Percentiles rank a stretch among this genome's conserved stretches.
Conservation (phyloP, 2,113 vertebrate species). For the Mastomys coucha region DNA sequence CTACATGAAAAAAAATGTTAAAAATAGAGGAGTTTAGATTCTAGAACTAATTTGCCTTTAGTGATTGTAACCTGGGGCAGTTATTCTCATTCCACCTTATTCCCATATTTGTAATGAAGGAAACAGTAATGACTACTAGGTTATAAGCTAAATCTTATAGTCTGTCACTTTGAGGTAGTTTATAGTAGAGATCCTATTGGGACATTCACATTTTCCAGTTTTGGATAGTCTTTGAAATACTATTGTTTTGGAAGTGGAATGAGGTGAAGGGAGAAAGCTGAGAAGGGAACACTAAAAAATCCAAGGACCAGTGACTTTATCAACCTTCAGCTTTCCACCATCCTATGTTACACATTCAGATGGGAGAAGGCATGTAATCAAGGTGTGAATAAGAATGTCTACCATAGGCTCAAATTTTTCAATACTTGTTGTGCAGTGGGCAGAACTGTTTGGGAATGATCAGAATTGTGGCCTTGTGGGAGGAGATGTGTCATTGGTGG, state of each 20-base stretch:
- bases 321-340: not conserved
- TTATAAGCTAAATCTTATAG: not conserved
- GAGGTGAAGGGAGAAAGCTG: not conserved
- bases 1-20: not conserved
- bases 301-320: not conserved
- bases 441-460: not conserved
- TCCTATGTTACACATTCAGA: not conserved
- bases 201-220: not conserved
- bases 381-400: not conserved
- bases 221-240: constrained; percentile 6
- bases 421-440: not conserved
- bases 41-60: constrained; percentile 6
- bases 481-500: not conserved
- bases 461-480: not conserved
- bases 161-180: not conserved
- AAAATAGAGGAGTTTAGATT: not conserved
- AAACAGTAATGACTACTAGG: not conserved
- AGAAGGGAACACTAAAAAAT: not conserved
- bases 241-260: constrained; percentile 15
- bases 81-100: not conserved
- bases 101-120: not conserved
- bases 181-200: not conserved
- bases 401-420: not conserved
- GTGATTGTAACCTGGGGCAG: not conserved
- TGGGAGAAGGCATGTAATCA: not conserved